Conservation (phyloP, 2,113 vertebrate genomes). For the Phylloscopus whistleri region DNA sequence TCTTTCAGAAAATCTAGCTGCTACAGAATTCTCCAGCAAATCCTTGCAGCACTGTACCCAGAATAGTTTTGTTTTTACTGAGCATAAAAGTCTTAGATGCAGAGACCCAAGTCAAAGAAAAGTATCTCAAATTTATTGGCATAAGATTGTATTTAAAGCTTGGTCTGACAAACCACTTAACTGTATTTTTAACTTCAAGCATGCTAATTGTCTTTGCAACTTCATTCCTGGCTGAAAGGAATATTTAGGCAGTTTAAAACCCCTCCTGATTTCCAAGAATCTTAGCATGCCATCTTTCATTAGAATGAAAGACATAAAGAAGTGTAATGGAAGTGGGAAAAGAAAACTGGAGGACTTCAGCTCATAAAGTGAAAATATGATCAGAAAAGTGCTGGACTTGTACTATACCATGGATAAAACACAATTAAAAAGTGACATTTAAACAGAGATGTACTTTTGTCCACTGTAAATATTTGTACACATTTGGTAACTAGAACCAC, state of each 20-base stretch:
- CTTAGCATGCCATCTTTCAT: background rate
- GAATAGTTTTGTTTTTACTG: background rate
- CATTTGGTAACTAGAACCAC: background rate
- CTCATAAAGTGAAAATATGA: background rate
- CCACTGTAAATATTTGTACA: conserved; percentile 24
- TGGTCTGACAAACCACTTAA: conserved; percentile 7
- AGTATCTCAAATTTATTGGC: background rate
- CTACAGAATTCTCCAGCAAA: background rate
- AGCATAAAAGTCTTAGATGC: background rate
- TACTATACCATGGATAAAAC: background rate
- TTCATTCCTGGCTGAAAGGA: background rate
- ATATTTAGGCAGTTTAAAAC: background rate
- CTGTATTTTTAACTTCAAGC: background rate
- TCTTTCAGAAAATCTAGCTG: conserved; percentile 19
- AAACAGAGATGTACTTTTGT: background rate
- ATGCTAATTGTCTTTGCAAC: conserved; percentile 11
- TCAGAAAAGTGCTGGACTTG: background rate
- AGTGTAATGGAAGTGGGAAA: background rate
- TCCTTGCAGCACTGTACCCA: background rate
- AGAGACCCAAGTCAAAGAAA: background rate
- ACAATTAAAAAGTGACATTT: background rate
- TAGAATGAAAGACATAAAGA: background rate
- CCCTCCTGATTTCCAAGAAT: background rate
- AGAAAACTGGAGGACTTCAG: background rate
- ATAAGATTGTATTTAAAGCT: background rate